A percentile compares a stretch with the other conserved stretches of the same genome.
Conservation (phyloP, 2,113 vertebrate genomes). For the Lynx canadensis region DNA sequence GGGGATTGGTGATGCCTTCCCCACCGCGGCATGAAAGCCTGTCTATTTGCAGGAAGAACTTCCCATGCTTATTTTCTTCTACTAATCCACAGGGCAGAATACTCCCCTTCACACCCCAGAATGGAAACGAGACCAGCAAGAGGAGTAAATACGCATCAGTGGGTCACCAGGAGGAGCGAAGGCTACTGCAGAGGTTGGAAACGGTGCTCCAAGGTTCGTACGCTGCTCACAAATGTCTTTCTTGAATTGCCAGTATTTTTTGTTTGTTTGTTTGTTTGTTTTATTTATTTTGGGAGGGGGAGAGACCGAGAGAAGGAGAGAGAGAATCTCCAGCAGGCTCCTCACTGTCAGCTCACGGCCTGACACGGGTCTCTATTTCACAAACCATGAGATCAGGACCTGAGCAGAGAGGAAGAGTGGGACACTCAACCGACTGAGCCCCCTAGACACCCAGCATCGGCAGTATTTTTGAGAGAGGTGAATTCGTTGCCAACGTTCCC, state of each 20-base stretch:
- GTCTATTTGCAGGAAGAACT: not conserved
- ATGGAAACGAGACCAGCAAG: not conserved
- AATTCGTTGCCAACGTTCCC: not conserved
- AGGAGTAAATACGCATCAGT: not conserved
- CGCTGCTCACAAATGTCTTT: not conserved
- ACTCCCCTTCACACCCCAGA: rapidly evolving
- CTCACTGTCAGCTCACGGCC: too few species aligned
- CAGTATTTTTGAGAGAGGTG: not conserved
- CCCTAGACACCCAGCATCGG: too few species aligned
- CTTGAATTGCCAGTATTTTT: not conserved
- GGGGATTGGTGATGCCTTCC: rapidly evolving
- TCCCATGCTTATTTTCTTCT: too few species aligned
- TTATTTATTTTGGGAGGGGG: too few species aligned
- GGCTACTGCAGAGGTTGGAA: not conserved
- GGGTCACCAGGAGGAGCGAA: not conserved
- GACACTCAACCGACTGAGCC: too few species aligned
- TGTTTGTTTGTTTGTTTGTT: too few species aligned
- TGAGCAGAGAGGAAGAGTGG: too few species aligned
- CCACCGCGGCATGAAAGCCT: not conserved
- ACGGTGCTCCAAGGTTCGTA: not conserved
- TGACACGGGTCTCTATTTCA: too few species aligned
- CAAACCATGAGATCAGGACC: too few species aligned
- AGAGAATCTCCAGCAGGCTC: too few species aligned
- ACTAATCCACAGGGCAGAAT: not conserved
- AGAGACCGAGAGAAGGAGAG: too few species aligned